phyloP scores from a whole-genome alignment of 2,888 invertebrate genomes.

The Aplocera efformata region DNA sequence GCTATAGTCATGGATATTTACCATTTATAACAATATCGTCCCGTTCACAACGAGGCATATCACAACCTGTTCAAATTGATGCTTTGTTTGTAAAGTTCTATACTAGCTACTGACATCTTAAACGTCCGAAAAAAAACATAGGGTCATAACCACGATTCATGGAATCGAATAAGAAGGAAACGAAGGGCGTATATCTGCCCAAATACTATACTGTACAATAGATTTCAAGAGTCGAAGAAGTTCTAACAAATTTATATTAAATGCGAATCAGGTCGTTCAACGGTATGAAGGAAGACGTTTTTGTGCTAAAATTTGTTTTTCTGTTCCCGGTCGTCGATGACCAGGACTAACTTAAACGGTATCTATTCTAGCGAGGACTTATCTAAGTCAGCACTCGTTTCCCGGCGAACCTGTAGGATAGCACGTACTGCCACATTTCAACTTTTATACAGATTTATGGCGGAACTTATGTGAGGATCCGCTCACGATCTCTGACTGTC shows the following conservation, averaged over 20 bases:
- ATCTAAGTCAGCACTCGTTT: slow-evolving; percentile 37
- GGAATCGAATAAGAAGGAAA: slow-evolving; percentile 78
- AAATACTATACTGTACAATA: slow-evolving; percentile 75
- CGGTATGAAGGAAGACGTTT: slow-evolving; percentile 79
- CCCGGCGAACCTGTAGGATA: slow-evolving; percentile 39
- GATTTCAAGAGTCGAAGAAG: slow-evolving; percentile 71
- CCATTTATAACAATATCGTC: slow-evolving; percentile 80
- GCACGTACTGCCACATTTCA: slow-evolving; percentile 53
- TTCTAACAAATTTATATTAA: slow-evolving; percentile 73
- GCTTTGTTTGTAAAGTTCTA: slow-evolving; percentile 80
- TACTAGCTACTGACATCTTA: slow-evolving; percentile 78
- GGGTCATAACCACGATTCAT: slow-evolving; percentile 77
- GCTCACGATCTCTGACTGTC: slow-evolving; percentile 31
- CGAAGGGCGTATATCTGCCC: slow-evolving; percentile 71
- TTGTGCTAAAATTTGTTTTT: slow-evolving; percentile 70
- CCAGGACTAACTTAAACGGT: slow-evolving; percentile 53
- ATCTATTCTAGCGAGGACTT: slow-evolving; percentile 59
- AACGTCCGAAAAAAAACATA: slow-evolving; percentile 77
- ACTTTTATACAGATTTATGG: slow-evolving; percentile 37
- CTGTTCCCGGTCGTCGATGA: slow-evolving; percentile 40
- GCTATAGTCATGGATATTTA: slow-evolving; percentile 78
- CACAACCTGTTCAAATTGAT: slow-evolving; percentile 81
- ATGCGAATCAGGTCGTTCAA: slow-evolving; percentile 73
- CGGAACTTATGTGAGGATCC: slow-evolving; percentile 43
- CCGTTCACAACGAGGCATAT: slow-evolving; percentile 79